These are phyloP conservation scores for Oxystoma pomonae DNA, from an alignment of 2,888 invertebrate genomes.

Conservation along the genomic window DNA sequence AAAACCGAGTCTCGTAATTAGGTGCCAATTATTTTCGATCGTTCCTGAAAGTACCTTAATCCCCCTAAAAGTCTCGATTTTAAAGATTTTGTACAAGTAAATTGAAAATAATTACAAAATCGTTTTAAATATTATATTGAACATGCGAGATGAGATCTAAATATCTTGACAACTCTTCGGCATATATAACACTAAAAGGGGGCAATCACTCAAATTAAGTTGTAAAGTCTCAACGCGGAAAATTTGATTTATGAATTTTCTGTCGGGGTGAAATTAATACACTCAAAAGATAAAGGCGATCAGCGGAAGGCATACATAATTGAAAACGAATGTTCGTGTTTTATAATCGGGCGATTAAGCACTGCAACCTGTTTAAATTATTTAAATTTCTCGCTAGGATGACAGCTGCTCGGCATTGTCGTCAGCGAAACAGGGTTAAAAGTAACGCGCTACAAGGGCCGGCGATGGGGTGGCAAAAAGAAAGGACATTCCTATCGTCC, in stretches of 20 bases:
- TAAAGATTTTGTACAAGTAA: too few species aligned
- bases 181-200: background rate
- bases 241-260: background rate
- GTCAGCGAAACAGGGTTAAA: constrained; percentile 10
- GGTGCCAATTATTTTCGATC: too few species aligned
- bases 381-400: constrained; percentile 32
- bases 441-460: background rate
- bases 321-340: constrained; percentile 33
- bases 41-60: too few species aligned
- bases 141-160: too few species aligned
- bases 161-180: too few species aligned
- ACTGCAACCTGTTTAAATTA: constrained; percentile 37
- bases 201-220: background rate
- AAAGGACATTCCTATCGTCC: background rate
- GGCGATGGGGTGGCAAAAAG: background rate
- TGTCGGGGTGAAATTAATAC: background rate
- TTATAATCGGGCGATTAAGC: constrained; percentile 30
- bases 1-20: too few species aligned
- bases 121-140: too few species aligned
- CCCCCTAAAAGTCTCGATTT: too few species aligned
- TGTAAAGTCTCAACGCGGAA: background rate
- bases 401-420: constrained; percentile 15
- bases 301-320: constrained; percentile 30
- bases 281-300: background rate
- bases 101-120: too few species aligned